Conservation (phyloP, 2,797 vertebrate species). For the Amniataba percoides region DNA sequence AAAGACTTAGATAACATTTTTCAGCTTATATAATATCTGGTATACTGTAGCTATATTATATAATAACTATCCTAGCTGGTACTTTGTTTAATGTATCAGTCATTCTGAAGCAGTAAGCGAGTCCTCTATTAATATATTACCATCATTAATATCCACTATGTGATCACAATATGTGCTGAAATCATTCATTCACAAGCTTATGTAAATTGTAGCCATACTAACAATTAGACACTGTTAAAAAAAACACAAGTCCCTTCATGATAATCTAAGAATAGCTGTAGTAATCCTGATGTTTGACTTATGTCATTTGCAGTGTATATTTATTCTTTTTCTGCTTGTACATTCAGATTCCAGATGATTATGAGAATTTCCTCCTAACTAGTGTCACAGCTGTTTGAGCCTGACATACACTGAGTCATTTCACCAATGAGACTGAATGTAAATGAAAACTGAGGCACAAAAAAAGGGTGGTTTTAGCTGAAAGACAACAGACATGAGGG, state of each 20-base stretch:
- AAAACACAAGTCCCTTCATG: not conserved
- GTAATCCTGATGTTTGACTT: not conserved
- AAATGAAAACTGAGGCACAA: not conserved
- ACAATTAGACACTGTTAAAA: not conserved
- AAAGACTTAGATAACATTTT: no score
- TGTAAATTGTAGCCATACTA: not conserved
- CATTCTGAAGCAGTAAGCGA: not conserved
- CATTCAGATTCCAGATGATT: conserved; percentile 5
- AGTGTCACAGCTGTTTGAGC: conserved; percentile 22
- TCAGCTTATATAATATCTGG: no score
- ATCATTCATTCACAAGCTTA: not conserved
- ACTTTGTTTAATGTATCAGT: not conserved
- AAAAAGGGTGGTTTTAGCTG: not conserved
- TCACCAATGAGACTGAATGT: conserved; percentile 17
- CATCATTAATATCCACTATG: not conserved
- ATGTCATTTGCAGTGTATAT: not conserved
- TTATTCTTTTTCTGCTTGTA: not conserved
- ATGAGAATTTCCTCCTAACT: not conserved
- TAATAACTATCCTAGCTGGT: not conserved
- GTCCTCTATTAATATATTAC: not conserved
- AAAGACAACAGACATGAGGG: conserved; percentile 1
- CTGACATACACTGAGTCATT: conserved; percentile 30
- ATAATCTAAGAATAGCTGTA: not conserved
- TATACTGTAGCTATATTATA: no score
- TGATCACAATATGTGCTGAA: not conserved